Base-by-base conservation (phyloP, 2,797 vertebrate species). In the Cynodonichthys magdalenae region DNA sequence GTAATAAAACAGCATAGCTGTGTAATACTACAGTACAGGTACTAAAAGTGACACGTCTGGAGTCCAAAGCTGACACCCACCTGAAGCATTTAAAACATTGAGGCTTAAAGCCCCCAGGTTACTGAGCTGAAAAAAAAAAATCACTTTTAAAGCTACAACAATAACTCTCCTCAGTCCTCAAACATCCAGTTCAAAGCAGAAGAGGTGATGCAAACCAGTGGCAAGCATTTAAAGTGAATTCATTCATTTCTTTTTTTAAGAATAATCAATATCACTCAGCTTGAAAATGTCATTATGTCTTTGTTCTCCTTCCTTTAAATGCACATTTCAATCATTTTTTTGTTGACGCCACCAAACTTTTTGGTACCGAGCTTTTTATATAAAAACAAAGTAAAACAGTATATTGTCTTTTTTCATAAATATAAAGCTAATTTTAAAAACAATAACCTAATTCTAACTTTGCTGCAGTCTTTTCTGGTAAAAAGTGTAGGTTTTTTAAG, bases 141-240 rank as follows among this genome's bases (percentile, higher is more conserved):
- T 42, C 12, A 18, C 15, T 51, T 66, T 58, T 15, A 31, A 48
- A 55, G 34, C 55, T 34, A 49, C 20, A 57, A 6, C 27, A 47
- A 34, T 10, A 5, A 9, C 17, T 36, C 56, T 36, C 12, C 31
- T 20, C 18, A 48, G 29, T 20, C 48, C 14, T 39, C 12, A 10
- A 47, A 19, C 7, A 20, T 14, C 28, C 27, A 46, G 29, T 29
- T 48, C 9, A 24, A 49, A 47, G 12, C 12, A 31, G 27, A 31
- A 19, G 36, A 44, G 41, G 9, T 42, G 53, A 65, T 56, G 27
- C 17, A 57, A 49, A 5, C 17, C 18, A 34, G 24, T 29, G 36
- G 36, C 42, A 51, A 55, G 45, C 24, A 17, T 29, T 65, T 11
- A 29, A n/a, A 49, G n/a, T 31, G 7, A 36, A 12, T 7, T 15